These are phyloP conservation scores for Antechinus stuartii DNA, from an alignment of 2,113 vertebrate species.

Conservation along the genomic window DNA sequence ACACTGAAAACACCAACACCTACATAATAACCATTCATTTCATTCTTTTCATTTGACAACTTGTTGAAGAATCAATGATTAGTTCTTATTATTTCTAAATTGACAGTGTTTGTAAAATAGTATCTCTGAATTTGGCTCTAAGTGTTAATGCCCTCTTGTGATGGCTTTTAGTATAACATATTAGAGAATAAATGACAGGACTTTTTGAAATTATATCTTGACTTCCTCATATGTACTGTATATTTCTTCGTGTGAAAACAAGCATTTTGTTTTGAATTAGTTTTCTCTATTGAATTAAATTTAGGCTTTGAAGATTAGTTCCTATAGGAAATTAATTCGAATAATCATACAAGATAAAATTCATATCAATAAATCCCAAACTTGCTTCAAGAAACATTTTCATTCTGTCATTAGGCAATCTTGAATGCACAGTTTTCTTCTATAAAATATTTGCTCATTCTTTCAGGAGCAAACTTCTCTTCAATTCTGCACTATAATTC, in stretches of 20 bases:
- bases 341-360: constrained; percentile 1
- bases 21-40: not conserved
- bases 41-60: not conserved
- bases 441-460: not conserved
- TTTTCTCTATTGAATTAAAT: not conserved
- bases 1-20: not conserved
- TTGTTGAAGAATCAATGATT: not conserved
- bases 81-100: not conserved
- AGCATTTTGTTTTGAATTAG: not conserved
- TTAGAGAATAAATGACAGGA: not conserved
- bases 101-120: not conserved
- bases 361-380: not conserved
- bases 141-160: constrained; percentile 65
- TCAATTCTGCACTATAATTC: not conserved
- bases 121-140: constrained; percentile 27
- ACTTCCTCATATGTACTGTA: not conserved
- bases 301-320: not conserved
- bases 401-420: not conserved
- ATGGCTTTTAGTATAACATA: constrained; percentile 23
- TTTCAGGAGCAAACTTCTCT: not conserved
- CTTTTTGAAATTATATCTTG: not conserved
- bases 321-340: not conserved
- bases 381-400: not conserved
- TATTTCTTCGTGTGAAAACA: not conserved
- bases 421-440: not conserved